Evolutionary conservation across 1,140 invertebrate species (phyloP), one percentile per base, ranked within the genome.

Genomic region (Sesamia nonagrioides): DNA sequence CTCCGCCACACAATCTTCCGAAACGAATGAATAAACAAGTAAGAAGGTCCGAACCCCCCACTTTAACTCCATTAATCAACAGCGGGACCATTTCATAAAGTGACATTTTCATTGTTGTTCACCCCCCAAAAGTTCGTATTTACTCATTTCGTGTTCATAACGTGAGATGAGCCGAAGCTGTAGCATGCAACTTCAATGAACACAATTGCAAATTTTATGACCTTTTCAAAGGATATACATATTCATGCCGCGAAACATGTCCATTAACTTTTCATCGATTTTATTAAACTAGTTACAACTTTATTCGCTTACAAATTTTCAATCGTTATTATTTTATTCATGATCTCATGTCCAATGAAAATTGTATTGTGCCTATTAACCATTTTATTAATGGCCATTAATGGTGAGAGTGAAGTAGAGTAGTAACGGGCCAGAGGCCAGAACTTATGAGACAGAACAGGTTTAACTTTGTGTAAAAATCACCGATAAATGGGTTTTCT

Each of bases 71-170:
- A 93, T 93, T 93, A 92, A 93, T 92, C 92, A 93, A 86, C 77
- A 69, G n/a, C 82, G 83, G 84, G 89, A 86, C 91, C 88, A 86
- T 90, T 91, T 91, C 92, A 90, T 91, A 92, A 91, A 93, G 88
- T 92, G 92, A 92, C 91, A 93, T 89, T 92, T 93, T 91, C 90
- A 92, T 93, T 93, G 92, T 93, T 91, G 82, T 82, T 79, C 82
- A 18, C 50, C 76, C 79, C 84, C 89, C 83, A 78, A 86, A 92
- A 93, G 84, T 91, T 89, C 83, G 79, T 86, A 91, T 90, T 92
- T 89, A 90, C 89, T 88, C 87, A 85, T 91, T 93, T 90, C 85
- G 82, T 84, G 88, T 86, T 87, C 84, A 90, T 87, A 89, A 89
- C 83, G 48, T 61, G 72, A 79, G 54, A 78, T 82, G 61, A 78